phyloP scores from a whole-genome alignment of 1,140 invertebrate species.

The Oscheius sp. region DNA sequence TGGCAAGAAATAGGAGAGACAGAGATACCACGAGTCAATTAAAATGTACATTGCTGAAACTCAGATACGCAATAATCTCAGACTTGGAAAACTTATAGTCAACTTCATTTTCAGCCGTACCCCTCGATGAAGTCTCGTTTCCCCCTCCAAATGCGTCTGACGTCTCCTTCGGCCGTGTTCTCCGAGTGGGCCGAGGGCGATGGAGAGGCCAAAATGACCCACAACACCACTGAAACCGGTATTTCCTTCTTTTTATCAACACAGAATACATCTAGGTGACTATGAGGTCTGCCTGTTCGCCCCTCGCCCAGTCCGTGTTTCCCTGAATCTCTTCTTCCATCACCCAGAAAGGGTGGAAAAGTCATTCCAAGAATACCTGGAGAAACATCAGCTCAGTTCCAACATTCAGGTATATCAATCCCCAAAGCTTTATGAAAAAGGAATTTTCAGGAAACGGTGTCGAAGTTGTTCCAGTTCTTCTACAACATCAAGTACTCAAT shows the following conservation, averaged over 20 bases:
- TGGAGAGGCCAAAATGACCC: neutral
- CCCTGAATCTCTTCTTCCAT: neutral
- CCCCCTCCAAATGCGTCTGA: neutral
- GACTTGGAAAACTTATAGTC: neutral
- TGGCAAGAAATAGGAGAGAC: too few species aligned
- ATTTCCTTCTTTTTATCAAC: neutral
- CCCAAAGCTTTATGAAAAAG: neutral
- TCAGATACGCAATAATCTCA: neutral
- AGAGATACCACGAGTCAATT: too few species aligned
- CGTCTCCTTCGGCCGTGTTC: neutral
- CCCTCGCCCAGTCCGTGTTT: neutral
- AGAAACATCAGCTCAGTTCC: neutral
- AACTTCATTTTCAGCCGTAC: neutral
- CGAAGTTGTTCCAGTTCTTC: neutral
- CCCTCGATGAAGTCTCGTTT: neutral
- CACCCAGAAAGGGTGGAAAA: conserved; percentile 1
- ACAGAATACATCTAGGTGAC: neutral
- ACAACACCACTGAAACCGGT: neutral
- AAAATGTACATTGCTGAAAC: neutral
- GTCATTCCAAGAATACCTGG: neutral
- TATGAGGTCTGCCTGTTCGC: neutral
- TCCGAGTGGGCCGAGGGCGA: neutral
- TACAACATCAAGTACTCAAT: neutral
- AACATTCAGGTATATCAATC: neutral
- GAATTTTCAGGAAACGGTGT: neutral